Conservation (phyloP, 2,113 vertebrate species). For the Osmerus mordax region DNA sequence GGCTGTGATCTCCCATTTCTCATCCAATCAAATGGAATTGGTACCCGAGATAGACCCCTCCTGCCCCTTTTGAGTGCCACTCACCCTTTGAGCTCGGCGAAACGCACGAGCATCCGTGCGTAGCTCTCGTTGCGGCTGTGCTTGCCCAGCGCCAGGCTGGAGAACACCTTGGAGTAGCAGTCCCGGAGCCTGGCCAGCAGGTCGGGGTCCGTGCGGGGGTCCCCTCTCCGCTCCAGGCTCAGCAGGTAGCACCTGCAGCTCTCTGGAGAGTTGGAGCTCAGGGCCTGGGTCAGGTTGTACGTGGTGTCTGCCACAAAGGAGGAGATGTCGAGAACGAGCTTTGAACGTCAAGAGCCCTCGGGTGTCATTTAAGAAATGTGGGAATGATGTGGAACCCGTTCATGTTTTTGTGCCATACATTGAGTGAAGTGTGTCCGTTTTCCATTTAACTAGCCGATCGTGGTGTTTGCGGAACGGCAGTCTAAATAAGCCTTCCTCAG, state of each 20-base stretch:
- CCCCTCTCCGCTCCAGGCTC: constrained; percentile 81
- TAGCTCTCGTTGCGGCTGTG: constrained; percentile 85
- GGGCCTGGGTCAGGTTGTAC: constrained; percentile 79
- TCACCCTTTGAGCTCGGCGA: constrained; percentile 93
- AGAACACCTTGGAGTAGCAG: constrained; percentile 84
- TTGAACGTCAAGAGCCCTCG: neutral
- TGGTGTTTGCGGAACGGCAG: too few species aligned
- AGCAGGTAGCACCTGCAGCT: constrained; percentile 81
- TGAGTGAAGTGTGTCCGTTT: too few species aligned
- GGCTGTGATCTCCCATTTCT: too few species aligned
- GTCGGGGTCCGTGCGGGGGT: constrained; percentile 73
- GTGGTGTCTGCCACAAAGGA: constrained; percentile 76
- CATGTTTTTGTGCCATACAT: too few species aligned
- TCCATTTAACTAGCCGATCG: too few species aligned
- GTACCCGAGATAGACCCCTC: too few species aligned
- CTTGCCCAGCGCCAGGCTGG: constrained; percentile 80
- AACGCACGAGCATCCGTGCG: constrained; percentile 87
- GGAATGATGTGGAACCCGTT: too few species aligned
- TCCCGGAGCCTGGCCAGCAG: constrained; percentile 84
- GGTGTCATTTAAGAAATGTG: neutral
- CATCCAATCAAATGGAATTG: too few species aligned
- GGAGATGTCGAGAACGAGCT: neutral
- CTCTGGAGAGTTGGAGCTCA: constrained; percentile 82
- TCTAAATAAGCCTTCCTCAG: too few species aligned
- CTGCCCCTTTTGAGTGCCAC: constrained; percentile 37